phyloP scores from a whole-genome alignment of 1,140 invertebrate genomes.

The Drosophila watanabei region DNA sequence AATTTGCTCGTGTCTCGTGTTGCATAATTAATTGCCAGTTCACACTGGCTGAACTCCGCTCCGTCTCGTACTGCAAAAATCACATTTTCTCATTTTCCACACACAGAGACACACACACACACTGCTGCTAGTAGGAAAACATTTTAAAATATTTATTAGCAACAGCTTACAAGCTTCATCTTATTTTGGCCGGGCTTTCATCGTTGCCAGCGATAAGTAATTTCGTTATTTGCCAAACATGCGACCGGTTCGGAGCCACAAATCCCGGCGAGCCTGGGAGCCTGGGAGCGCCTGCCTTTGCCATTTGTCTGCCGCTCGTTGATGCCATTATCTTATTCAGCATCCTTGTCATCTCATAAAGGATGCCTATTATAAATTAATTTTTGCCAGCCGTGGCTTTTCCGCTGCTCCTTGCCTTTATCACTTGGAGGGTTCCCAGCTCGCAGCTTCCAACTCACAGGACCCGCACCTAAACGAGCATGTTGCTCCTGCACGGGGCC shows the following conservation, averaged over 20 bases:
- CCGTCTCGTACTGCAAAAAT: conserved; percentile 40
- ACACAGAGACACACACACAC: background rate
- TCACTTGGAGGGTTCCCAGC: conserved; percentile 36
- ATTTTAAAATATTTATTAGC: conserved; percentile 84
- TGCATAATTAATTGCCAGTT: conserved; percentile 67
- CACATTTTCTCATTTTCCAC: conserved; percentile 67
- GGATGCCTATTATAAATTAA: conserved; percentile 85
- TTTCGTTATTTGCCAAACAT: conserved; percentile 80
- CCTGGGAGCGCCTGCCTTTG: conserved; percentile 26
- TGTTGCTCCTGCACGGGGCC: conserved; percentile 58
- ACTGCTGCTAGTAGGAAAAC: conserved; percentile 32
- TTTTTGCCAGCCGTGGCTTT: conserved; percentile 75
- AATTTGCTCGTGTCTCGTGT: conserved; percentile 29
- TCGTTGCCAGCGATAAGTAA: conserved; percentile 69
- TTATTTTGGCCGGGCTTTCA: conserved; percentile 49
- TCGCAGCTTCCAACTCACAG: background rate
- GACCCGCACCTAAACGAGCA: conserved; percentile 58
- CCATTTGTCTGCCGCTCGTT: conserved; percentile 71
- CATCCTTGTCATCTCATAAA: conserved; percentile 83
- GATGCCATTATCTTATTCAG: conserved; percentile 84
- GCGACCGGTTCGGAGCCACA: conserved; percentile 54
- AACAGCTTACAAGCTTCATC: conserved; percentile 76
- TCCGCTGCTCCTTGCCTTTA: conserved; percentile 59
- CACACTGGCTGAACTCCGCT: conserved; percentile 18
- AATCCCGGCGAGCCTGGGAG: conserved; percentile 10